Evolutionary conservation across 2,888 invertebrate genomes (phyloP), one percentile per base, ranked within the genome.

Genomic region (Frankliniella intonsa): DNA sequence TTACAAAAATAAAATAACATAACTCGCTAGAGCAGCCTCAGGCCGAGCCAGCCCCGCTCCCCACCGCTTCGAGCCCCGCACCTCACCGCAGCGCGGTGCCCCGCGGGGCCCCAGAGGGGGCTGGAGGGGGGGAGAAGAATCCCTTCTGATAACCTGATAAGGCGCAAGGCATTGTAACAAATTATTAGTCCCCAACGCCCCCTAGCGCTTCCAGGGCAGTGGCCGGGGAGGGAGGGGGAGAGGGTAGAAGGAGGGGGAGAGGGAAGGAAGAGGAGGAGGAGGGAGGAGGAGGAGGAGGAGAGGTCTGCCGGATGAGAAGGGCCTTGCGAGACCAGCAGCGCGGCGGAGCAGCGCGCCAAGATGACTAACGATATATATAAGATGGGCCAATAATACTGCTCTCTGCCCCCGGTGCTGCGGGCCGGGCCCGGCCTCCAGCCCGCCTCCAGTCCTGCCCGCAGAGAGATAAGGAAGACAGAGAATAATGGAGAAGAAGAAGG

Each of bases 131-230:
- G 25, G 69, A 76, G 69, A 76, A 76, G 69, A 76, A 76, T 76
- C 69, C 69, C 69, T n/a, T 22, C 69, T 76, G 69, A 76, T 76
- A 76, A 76, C 69, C 69, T 76, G 69, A 76, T 76, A 76, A 76
- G 69, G 69, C 22, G 69, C 69, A 22, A 76, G 69, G 69, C 69
- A 76, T 76, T 76, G 69, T 76, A 76, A 76, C 69, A 76, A 76
- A 76, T 76, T 76, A 76, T 76, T 76, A 76, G 69, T 76, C 69
- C 69, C 69, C 69, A 76, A 76, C 69, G 69, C 69, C 69, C 69
- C 69, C 69, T 76, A 25, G 25, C 69, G 69, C 25, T 76, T 22
- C 69, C 69, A 25, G 25, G 69, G 69, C 25, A 25, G 22, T 9
- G 22, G n/a, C 14, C 11, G 17, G 55, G 17, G 14, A 12, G 17